phyloP scores from a whole-genome alignment of 1,140 invertebrate genomes.

The Drosophila tristis region DNA sequence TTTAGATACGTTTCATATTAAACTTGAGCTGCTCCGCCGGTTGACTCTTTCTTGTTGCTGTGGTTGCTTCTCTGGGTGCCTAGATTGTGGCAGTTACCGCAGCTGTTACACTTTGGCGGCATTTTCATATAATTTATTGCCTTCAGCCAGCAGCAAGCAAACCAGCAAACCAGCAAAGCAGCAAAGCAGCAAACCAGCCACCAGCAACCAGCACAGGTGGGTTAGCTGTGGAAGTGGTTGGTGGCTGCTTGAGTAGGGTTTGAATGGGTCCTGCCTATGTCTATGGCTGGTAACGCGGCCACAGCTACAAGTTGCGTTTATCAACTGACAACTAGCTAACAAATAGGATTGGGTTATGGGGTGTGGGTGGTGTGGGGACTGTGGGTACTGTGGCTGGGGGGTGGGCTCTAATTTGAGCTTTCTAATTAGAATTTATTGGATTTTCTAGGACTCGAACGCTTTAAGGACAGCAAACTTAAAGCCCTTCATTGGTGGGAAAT shows the following conservation, averaged over 20 bases:
- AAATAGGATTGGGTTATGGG: conserved; percentile 33
- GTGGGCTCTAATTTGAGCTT: conserved; percentile 47
- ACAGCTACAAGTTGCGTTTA: conserved; percentile 77
- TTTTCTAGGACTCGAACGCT: conserved; percentile 4
- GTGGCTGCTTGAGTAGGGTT: conserved; percentile 39
- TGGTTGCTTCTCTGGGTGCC: conserved; percentile 23
- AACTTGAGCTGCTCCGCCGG: conserved; percentile 32
- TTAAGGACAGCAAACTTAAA: conserved; percentile 42
- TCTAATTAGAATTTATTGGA: conserved; percentile 76
- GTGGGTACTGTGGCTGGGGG: conserved; percentile 1
- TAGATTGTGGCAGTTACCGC: conserved; percentile 61
- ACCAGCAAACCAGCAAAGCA: no score
- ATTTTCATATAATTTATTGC: conserved; percentile 81
- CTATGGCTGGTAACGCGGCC: conserved; percentile 52
- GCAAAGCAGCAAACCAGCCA: no score
- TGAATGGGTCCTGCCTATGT: conserved; percentile 24
- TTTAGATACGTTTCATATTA: conserved; percentile 46
- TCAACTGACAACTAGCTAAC: conserved; percentile 72
- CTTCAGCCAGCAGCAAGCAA: conserved; percentile 37
- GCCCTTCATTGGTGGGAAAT: background rate
- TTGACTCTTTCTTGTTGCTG: conserved; percentile 50
- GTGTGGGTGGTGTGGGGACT: background rate
- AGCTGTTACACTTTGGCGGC: conserved; percentile 80
- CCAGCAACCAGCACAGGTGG: conserved; percentile 16
- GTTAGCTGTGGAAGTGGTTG: conserved; percentile 19